phyloP scores from a whole-genome alignment of 2,797 vertebrate species.

The Paguma larvata region DNA sequence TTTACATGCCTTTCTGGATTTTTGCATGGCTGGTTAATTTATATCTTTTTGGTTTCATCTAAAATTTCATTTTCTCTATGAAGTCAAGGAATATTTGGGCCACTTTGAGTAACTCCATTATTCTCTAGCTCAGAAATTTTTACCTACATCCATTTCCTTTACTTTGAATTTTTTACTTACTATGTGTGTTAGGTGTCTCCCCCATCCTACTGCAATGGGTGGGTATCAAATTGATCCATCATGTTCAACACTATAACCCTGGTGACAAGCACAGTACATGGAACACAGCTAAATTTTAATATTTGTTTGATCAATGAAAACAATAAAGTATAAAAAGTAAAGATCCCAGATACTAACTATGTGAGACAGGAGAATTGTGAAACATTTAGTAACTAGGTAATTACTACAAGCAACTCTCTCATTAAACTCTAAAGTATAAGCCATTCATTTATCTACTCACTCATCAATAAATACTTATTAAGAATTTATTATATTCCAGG shows the following conservation, averaged over 20 bases:
- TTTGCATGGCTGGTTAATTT: neutral
- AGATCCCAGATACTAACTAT: neutral
- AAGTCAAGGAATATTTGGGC: neutral
- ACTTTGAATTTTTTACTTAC: neutral
- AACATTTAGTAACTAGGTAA: conserved; percentile 11
- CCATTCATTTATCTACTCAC: neutral
- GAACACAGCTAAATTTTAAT: neutral
- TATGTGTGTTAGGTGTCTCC: neutral
- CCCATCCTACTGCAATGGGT: neutral
- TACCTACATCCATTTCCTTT: neutral
- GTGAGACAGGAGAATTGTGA: neutral
- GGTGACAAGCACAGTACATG: neutral
- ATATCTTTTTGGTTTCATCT: neutral
- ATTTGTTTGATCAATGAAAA: neutral
- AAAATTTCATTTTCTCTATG: neutral
- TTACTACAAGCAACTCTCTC: neutral
- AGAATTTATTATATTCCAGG: conserved; percentile 8
- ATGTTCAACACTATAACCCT: neutral
- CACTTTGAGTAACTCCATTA: neutral
- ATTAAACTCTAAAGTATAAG: neutral
- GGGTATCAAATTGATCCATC: neutral
- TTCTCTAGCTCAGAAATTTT: neutral
- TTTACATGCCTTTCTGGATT: neutral
- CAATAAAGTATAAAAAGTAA: neutral
- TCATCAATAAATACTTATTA: neutral